Evolutionary conservation across 2,113 vertebrate species (phyloP).

Genomic region (Nyctibius bracteatus): DNA sequence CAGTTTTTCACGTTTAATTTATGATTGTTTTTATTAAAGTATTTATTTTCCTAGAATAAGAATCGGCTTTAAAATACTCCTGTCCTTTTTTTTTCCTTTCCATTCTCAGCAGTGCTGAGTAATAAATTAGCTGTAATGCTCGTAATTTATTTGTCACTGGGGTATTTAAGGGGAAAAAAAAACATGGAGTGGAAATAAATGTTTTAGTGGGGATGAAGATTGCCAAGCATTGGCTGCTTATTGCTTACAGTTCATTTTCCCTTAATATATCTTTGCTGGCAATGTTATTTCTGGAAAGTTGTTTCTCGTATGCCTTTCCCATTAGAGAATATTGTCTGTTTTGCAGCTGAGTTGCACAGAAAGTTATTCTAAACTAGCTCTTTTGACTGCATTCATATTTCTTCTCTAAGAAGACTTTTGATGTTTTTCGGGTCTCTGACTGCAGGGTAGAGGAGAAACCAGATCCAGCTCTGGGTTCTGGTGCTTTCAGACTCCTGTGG

Average conservation of each 20-base stretch:
- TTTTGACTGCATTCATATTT: background rate
- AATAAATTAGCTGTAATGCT: constrained; percentile 53
- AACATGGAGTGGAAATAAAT: constrained; percentile 35
- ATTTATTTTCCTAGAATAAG: constrained; percentile 44
- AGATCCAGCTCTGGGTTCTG: background rate
- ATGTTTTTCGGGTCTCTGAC: background rate
- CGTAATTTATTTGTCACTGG: constrained; percentile 53
- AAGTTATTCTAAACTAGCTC: constrained; percentile 7
- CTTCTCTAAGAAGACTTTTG: background rate
- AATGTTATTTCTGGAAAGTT: constrained; percentile 61
- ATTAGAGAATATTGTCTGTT: constrained; percentile 60
- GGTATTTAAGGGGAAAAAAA: constrained; percentile 9
- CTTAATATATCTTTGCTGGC: constrained; percentile 59
- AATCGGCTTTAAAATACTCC: background rate
- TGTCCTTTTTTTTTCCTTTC: background rate
- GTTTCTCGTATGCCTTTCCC: constrained; percentile 27
- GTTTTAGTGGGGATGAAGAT: constrained; percentile 42
- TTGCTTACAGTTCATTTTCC: constrained; percentile 54
- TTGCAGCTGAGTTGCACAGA: constrained; percentile 42
- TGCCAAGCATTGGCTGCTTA: constrained; percentile 56
- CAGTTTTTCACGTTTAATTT: background rate
- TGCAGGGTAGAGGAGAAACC: background rate
- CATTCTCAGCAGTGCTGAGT: constrained; percentile 12
- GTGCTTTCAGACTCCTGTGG: background rate
- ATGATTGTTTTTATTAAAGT: background rate